A percentile compares a stretch with the other conserved stretches of the same genome.
Evolutionary conservation across 2,797 vertebrate genomes (phyloP).

Genomic region (Poecilia picta): DNA sequence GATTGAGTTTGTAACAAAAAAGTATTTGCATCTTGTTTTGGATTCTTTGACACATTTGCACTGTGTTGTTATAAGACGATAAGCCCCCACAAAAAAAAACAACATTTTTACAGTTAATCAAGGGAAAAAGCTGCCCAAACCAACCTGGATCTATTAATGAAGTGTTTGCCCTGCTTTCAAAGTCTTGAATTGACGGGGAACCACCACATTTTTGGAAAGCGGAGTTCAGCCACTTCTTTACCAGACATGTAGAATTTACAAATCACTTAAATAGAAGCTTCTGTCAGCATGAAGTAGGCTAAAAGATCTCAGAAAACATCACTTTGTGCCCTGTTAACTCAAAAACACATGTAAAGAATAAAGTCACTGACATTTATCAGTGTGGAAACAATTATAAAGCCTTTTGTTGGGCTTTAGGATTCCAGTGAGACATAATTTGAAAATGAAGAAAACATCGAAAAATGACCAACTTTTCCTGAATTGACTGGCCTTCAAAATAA

Average conservation of each 20-base stretch:
- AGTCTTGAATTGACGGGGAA: not conserved
- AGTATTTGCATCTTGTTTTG: not conserved
- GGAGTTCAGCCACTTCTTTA: not conserved
- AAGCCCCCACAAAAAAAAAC: not conserved
- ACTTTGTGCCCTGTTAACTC: not conserved
- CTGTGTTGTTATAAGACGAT: not conserved
- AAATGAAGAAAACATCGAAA: not conserved
- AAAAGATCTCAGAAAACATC: not conserved
- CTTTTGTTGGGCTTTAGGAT: not conserved
- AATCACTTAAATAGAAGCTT: not conserved
- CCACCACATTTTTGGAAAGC: not conserved
- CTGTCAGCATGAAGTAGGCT: not conserved
- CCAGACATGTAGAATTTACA: not conserved
- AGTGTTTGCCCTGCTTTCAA: not conserved
- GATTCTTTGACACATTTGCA: not conserved
- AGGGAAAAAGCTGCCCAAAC: not conserved
- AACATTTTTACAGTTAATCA: not conserved
- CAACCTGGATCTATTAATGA: not conserved
- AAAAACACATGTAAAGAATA: not conserved
- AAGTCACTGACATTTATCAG: not conserved
- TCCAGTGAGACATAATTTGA: not conserved
- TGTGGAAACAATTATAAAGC: not conserved
- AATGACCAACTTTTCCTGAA: not conserved
- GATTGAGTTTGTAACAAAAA: slow-evolving; percentile 27
- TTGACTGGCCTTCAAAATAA: not conserved